Conservation (phyloP, 2,888 invertebrate species). For the Rhogogaster chlorosoma region DNA sequence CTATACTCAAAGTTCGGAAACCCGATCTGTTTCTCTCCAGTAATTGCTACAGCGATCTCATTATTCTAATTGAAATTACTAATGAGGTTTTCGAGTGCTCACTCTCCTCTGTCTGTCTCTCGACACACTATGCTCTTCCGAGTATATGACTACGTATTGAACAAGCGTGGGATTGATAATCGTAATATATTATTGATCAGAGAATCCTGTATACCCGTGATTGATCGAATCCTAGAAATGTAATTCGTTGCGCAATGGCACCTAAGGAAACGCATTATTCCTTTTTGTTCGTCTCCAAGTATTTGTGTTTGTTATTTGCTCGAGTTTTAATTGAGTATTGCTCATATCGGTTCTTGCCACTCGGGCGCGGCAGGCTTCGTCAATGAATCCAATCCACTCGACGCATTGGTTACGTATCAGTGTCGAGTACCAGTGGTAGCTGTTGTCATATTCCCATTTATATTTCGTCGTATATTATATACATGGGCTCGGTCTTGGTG, state of each 20-base stretch:
- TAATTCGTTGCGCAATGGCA: background rate
- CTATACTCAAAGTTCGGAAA: background rate
- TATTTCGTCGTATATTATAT: background rate
- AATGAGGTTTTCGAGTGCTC: slow-evolving; percentile 11
- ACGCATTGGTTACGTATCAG: slow-evolving; percentile 21
- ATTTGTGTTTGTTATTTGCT: background rate
- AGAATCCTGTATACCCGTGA: background rate
- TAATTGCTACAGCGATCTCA: slow-evolving; percentile 4
- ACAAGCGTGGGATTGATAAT: background rate
- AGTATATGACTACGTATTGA: background rate
- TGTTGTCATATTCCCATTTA: background rate
- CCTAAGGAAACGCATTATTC: background rate
- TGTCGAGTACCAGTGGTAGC: slow-evolving; percentile 5
- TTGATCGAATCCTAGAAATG: background rate
- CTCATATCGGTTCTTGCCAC: background rate
- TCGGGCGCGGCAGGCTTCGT: slow-evolving; percentile 7
- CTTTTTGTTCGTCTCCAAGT: background rate
- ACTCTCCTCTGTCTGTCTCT: background rate
- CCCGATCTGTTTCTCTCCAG: background rate
- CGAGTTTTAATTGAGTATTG: slow-evolving; percentile 15
- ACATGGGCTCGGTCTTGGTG: background rate
- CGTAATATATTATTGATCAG: background rate
- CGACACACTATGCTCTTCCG: background rate
- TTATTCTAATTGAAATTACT: slow-evolving; percentile 26
- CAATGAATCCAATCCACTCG: slow-evolving; percentile 43